Percentiles rank a stretch among this genome's conserved stretches.
These are phyloP conservation scores for Acrobeloides nanus DNA, from an alignment of 2,888 invertebrate species.

Conservation along the genomic window DNA sequence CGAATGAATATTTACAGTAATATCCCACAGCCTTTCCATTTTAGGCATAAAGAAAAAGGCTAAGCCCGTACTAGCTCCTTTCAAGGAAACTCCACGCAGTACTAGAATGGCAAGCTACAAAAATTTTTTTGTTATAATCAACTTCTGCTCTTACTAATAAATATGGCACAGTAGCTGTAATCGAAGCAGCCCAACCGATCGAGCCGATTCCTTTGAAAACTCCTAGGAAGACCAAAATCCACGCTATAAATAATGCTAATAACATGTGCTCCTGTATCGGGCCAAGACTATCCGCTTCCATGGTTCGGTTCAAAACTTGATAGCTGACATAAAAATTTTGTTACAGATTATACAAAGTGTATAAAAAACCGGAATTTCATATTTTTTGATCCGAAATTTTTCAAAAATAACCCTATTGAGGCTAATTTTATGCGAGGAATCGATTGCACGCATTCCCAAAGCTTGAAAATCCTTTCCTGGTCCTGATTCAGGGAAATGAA, in stretches of 20 bases:
- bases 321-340: conserved; percentile 23
- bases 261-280: conserved; percentile 58
- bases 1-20: conserved; percentile 13
- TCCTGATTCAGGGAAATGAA: too few relatives aligned
- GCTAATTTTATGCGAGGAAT: background rate
- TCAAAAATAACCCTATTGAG: conserved; percentile 1
- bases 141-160: conserved; percentile 34
- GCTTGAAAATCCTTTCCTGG: too few relatives aligned
- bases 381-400: too few relatives aligned
- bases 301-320: conserved; percentile 39
- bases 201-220: conserved; percentile 71
- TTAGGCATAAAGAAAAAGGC: conserved; percentile 36
- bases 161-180: conserved; percentile 49
- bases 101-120: conserved; percentile 43
- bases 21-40: conserved; percentile 30
- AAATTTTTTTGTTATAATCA: background rate
- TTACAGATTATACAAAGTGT: background rate
- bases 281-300: conserved; percentile 18
- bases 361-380: background rate
- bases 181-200: conserved; percentile 44
- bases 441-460: too few relatives aligned
- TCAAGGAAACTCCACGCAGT: conserved; percentile 44
- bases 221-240: conserved; percentile 86
- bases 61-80: conserved; percentile 43
- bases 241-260: conserved; percentile 63